Percentiles rank a stretch among this genome's conserved stretches.
These are phyloP conservation scores for Eidolon dupreanum DNA, from an alignment of 2,797 vertebrate genomes.

Conservation along the genomic window DNA sequence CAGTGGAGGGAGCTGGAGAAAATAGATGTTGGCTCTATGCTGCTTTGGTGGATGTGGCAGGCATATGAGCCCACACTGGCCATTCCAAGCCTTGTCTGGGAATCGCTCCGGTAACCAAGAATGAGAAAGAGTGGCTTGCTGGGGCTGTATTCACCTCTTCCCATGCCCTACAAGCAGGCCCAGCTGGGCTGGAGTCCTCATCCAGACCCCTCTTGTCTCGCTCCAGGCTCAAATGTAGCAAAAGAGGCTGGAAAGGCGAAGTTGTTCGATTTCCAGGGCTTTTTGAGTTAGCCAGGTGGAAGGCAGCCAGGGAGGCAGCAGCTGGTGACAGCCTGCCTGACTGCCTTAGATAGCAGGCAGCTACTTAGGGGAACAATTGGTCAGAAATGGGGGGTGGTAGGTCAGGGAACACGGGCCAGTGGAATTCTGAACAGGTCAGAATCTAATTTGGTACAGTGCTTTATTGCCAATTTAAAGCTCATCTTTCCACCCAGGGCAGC, in stretches of 20 bases:
- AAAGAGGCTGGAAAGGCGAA: neutral
- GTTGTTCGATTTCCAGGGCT: constrained; percentile 52
- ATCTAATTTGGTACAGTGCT: constrained; percentile 58
- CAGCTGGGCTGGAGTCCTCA: rapidly evolving
- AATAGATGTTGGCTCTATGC: neutral
- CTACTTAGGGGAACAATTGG: neutral
- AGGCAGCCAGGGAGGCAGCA: constrained; percentile 77
- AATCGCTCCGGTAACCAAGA: constrained; percentile 6
- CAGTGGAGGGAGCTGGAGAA: neutral
- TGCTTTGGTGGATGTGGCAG: neutral
- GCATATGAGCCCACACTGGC: neutral
- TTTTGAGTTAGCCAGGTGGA: constrained; percentile 77
- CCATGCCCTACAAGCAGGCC: neutral
- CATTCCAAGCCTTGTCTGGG: constrained; percentile 43
- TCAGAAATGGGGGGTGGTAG: neutral
- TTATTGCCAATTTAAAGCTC: constrained; percentile 74
- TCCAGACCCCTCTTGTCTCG: neutral
- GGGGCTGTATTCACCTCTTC: neutral
- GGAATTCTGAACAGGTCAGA: neutral
- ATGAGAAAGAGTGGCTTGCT: neutral
- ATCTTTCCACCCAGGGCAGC: constrained; percentile 53
- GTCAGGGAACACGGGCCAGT: neutral
- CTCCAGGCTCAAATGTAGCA: neutral
- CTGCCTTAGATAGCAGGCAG: neutral
- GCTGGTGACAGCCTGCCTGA: constrained; percentile 59